Evolutionary conservation across 2,888 invertebrate genomes (phyloP), one percentile per base, ranked within the genome.

Genomic region (Hypercompe scribonia): DNA sequence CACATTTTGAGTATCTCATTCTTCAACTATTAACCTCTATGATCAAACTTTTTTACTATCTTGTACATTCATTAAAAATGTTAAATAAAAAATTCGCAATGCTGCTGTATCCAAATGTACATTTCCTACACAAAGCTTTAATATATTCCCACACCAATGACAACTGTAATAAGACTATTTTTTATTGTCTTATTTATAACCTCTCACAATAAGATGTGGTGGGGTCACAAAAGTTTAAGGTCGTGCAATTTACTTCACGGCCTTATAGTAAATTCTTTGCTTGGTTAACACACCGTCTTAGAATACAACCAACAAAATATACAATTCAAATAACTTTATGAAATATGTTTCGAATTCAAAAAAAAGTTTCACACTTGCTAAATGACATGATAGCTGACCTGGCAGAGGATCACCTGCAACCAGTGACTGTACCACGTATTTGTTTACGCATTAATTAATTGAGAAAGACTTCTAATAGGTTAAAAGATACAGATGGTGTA

Each of bases 211-310:
- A 70, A 78, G 75, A 84, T 84, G 83, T 76, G 78, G 80, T 75
- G 68, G 78, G 83, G 84, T 84, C 79, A 79, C 83, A 72, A 78
- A 81, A 86, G 86, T 86, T 86, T 86, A 86, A 87, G 88, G 87
- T 85, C 83, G 72, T 68, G 74, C 83, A 81, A 84, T 87, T 85
- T 87, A 87, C 86, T 88, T 87, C 80, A 84, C 76, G 78, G 86
- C 71, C 82, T 82, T 83, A 71, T 70, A 78, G 84, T 76, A 75
- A 84, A 86, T 84, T 87, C 84, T 78, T 85, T 79, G 76, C 73
- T 77, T 65, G 77, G 65, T 31, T 54, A 66, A 86, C 85, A 82
- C 74, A 88, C 66, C n/a, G 69, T 28, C 65, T 28, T 28, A 21
- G 36, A 77, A 70, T 67, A 18, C 31, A 15, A 7, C 63, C 68